Evolutionary conservation across 2,797 vertebrate species (phyloP).

Genomic region (Pseudochaenichthys georgianus): DNA sequence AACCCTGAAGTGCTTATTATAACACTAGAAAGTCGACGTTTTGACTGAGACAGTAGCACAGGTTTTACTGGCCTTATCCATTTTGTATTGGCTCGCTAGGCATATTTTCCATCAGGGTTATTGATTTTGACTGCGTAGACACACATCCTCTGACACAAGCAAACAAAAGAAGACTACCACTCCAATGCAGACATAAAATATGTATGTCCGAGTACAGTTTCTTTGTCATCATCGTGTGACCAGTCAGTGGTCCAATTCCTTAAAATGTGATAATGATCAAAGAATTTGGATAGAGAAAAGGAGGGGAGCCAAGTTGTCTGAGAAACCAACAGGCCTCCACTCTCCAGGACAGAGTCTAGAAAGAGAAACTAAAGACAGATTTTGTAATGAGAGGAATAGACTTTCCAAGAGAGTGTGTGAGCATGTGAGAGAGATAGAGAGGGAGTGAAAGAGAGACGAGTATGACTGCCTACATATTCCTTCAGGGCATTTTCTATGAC

Average conservation of each 20-base stretch:
- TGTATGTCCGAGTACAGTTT: not conserved
- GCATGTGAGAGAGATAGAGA: not conserved
- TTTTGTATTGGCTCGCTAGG: constrained; percentile 5
- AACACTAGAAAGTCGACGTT: constrained; percentile 10
- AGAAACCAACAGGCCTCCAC: constrained; percentile 6
- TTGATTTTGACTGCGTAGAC: constrained; percentile 40
- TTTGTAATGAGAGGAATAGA: constrained; percentile 53
- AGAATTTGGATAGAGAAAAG: not conserved
- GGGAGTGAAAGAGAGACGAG: constrained; percentile 16
- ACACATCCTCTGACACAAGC: not conserved
- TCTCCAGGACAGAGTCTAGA: constrained; percentile 47
- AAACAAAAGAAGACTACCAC: not conserved
- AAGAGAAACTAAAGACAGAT: constrained; percentile 47
- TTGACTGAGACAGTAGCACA: constrained; percentile 1
- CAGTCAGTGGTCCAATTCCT: constrained; percentile 17
- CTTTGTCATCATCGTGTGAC: constrained; percentile 15
- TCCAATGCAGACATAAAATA: not conserved
- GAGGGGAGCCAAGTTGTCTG: not conserved
- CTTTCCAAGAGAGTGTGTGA: constrained; percentile 21
- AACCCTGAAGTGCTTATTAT: constrained; percentile 1
- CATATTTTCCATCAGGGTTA: constrained; percentile 42
- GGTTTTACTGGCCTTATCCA: constrained; percentile 9
- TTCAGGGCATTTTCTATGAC: constrained; percentile 67
- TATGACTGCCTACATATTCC: constrained; percentile 70
- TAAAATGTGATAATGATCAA: constrained; percentile 32